A percentile compares a stretch with the other conserved stretches of the same genome.
These are phyloP conservation scores for Cettia cetti DNA, from an alignment of 2,113 vertebrate genomes.

Conservation along the genomic window DNA sequence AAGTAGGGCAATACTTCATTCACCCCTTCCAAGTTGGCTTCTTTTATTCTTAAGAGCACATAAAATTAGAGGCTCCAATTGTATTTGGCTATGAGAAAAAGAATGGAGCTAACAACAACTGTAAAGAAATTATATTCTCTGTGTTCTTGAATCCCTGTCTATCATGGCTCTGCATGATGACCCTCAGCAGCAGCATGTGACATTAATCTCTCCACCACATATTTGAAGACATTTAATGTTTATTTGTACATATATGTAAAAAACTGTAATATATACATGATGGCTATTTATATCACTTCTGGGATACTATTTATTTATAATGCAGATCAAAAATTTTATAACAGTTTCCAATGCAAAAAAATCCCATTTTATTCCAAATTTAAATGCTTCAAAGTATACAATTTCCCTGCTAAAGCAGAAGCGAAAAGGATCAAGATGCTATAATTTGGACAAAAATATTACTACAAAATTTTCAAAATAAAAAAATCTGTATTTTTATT, in stretches of 20 bases:
- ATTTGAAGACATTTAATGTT: background rate
- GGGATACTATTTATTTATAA: background rate
- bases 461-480: background rate
- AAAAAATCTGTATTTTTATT: background rate
- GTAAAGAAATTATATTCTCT: background rate
- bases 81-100: background rate
- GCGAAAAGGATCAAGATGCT: accelerated
- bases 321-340: background rate
- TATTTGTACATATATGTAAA: background rate
- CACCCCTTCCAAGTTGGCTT: background rate
- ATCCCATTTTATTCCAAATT: background rate
- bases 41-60: background rate
- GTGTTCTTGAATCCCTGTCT: background rate
- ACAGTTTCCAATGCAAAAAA: background rate
- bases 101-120: background rate
- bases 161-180: background rate
- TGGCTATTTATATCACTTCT: background rate
- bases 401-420: background rate
- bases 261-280: background rate
- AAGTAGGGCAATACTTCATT: background rate
- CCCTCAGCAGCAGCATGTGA: background rate
- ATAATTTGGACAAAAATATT: background rate
- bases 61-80: background rate
- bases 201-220: background rate
- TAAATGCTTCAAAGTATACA: background rate